Base-by-base conservation (phyloP, 2,888 invertebrate genomes). In the Mesopsocus fuscifrons region DNA sequence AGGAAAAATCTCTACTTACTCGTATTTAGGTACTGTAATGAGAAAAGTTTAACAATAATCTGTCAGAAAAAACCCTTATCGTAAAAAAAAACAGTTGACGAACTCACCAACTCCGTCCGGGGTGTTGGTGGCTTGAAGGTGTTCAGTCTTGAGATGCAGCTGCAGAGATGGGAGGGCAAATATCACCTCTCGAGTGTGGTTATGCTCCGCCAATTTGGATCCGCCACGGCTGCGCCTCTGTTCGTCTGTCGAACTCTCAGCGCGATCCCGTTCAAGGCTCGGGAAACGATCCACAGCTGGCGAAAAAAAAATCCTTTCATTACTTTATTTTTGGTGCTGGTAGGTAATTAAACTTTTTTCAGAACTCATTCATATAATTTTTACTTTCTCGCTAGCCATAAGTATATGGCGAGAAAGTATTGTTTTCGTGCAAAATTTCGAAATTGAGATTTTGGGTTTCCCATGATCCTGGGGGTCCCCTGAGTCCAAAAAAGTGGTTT, bases 101-200 rank as follows among this genome's bases (percentile, higher is more conserved):
- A n/a, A 26, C 62, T 49, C 61, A 72, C 68, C 77, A 60, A 56
- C 68, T 16, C 69, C 62, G 52, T 73, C 77, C 23, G 87, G 84
- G 42, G 81, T 74, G 42, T 62, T 61, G 21, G 74, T 71, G 1
- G 76, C 72, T 65, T 94, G 94, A 49, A 78, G 65, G 59, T 95
- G 95, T 57, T 87, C 84, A 3, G 94, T 92, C 63, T 91, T 84
- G 49, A 95, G 71, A 56, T 91, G 85, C 55, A 95, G 68, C 64
- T 91, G 89, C 55, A 95, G 66, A 46, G 88, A 82, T 0, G 95
- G 95, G 55, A 95, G 66, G 21, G 91, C 88, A 66, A 95, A 95
- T 59, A 95, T 91, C n/a, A 92, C 85, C 67, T 95, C 94, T 11
- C 91, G 73, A 49, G 77, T 79, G 59, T 89, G 88, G 54, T 79